Base-by-base conservation (phyloP, 2,888 invertebrate species). In the Lamproptera curius region DNA sequence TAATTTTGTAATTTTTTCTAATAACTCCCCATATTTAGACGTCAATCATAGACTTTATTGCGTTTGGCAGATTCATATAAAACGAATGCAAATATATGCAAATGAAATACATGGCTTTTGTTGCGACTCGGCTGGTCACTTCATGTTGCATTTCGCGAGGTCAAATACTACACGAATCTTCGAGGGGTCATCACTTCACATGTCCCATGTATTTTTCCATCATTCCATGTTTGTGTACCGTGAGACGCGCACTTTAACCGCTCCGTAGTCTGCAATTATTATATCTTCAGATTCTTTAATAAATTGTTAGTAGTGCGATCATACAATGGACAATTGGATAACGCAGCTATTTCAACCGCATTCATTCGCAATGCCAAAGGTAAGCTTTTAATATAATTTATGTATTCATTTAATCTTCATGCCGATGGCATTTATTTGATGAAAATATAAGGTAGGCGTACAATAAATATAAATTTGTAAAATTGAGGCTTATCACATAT, bases 301-400 rank as follows among this genome's bases (percentile, higher is more conserved):
- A 8, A 31, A n/a, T n/a, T n/a, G n/a, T n/a, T n/a, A n/a, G n/a
- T n/a, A 40, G 38, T 46, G 34, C 10, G n/a, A 10, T 28, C 10
- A 6, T 51, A 50, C 56, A 55, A 88, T 88, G 87, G 82, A 87
- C 48, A 76, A 85, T 70, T 88, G 88, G 88, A 88, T 88, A 53
- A 72, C 85, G 43, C 74, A 87, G 58, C 69, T 88, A 44, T 88
- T 88, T 59, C 88, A 88, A 52, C 62, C 82, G n/a, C 81, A 76
- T 35, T 67, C 73, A 1, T 74, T 80, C 50, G 65, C 54, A 43
- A 85, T 80, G 54, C 71, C 80, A 8, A 85, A 82, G 83, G 87
- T 87, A 72, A 50, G 67, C 5, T 26, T 23, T 9, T 15, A 44
- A 46, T 41, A n/a, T n/a, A n/a, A n/a, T n/a, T n/a, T n/a, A n/a